Conservation (phyloP, 2,888 invertebrate genomes). For the Tiliacea aurago region DNA sequence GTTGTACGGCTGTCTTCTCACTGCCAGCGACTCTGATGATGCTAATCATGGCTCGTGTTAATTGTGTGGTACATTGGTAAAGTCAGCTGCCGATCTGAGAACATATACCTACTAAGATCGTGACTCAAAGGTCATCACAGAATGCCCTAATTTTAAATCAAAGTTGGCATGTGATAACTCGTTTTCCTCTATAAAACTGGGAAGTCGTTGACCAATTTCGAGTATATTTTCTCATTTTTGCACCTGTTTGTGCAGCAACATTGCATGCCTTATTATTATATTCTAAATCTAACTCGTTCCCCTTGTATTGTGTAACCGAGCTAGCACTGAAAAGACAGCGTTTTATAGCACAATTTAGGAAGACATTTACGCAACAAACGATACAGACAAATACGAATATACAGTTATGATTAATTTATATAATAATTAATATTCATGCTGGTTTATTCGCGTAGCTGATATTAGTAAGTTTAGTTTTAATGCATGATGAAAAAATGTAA, state of each 20-base stretch:
- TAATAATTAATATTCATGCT: slow-evolving; percentile 76
- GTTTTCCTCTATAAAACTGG: neutral
- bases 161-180: neutral
- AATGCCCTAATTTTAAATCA: neutral
- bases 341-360: slow-evolving; percentile 79
- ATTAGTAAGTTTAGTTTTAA: slow-evolving; percentile 85
- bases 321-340: slow-evolving; percentile 76
- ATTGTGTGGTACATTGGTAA: slow-evolving; percentile 29
- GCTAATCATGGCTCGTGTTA: slow-evolving; percentile 17
- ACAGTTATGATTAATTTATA: slow-evolving; percentile 75
- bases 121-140: slow-evolving; percentile 7
- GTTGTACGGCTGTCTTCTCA: slow-evolving; percentile 70
- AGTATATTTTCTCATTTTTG: slow-evolving; percentile 55
- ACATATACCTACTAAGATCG: slow-evolving; percentile 41
- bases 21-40: slow-evolving; percentile 66
- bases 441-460: slow-evolving; percentile 81
- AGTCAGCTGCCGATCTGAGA: slow-evolving; percentile 44
- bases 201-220: neutral
- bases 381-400: slow-evolving; percentile 76
- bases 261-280: slow-evolving; percentile 59
- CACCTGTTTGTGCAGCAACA: slow-evolving; percentile 42
- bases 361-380: slow-evolving; percentile 83
- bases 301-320: slow-evolving; percentile 46
- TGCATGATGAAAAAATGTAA: slow-evolving; percentile 68
- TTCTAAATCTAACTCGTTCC: slow-evolving; percentile 53